A percentile compares a stretch with the other conserved stretches of the same genome.
Conservation (phyloP, 2,888 invertebrate genomes). For the Pseudoips prasinana region DNA sequence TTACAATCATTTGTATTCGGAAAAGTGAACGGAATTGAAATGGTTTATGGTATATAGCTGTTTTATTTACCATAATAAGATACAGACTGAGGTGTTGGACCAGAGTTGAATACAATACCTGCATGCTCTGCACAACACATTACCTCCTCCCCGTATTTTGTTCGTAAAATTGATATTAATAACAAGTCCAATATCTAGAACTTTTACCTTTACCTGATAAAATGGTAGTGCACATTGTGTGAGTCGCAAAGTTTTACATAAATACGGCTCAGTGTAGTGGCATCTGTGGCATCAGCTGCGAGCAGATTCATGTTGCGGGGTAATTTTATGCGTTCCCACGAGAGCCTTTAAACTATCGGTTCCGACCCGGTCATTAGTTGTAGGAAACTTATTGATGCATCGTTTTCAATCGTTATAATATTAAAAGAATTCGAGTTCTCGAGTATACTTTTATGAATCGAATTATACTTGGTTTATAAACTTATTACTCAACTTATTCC, state of each 20-base stretch:
- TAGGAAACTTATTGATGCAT: conserved; percentile 13
- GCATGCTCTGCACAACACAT: not conserved
- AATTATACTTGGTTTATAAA: too few species aligned
- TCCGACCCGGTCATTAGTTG: conserved; percentile 19
- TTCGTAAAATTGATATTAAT: conserved; percentile 11
- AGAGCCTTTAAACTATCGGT: conserved; percentile 27
- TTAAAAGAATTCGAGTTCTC: too few species aligned
- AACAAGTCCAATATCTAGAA: conserved; percentile 14
- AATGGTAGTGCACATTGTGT: conserved; percentile 6
- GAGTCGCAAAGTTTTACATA: conserved; percentile 22
- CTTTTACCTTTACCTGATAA: conserved; percentile 5
- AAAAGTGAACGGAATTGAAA: too few species aligned
- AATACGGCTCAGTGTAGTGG: conserved; percentile 21
- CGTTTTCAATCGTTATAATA: too few species aligned
- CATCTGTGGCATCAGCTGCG: conserved; percentile 15
- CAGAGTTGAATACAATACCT: too few species aligned
- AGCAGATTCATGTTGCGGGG: conserved; percentile 20
- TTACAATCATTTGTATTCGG: too few species aligned
- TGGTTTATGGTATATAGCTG: too few species aligned
- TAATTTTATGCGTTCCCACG: conserved; percentile 25
- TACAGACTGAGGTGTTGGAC: too few species aligned
- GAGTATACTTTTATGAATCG: too few species aligned
- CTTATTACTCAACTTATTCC: too few species aligned
- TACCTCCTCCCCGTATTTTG: conserved; percentile 1
- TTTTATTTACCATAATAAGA: too few species aligned